Evolutionary conservation across 2,888 invertebrate species (phyloP), one percentile per base, ranked within the genome.

Genomic region (Lottia scabra): DNA sequence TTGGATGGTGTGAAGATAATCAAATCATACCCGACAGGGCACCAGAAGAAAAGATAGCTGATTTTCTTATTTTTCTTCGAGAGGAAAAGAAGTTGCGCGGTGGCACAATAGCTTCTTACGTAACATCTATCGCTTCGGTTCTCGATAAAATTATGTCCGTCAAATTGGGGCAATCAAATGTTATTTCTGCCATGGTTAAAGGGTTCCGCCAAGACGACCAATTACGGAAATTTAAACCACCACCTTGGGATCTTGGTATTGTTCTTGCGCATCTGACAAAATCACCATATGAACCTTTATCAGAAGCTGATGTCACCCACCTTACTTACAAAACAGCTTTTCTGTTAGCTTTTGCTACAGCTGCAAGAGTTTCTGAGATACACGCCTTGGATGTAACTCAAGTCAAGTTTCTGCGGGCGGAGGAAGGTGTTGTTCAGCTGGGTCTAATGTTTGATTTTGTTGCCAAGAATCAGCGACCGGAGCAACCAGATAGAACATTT

Each of bases 71-170:
- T 1, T 38, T 30, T 38, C 64, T 64, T 23, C 64, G 64, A 26
- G 15, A 64, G 27, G 0, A n/a, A 10, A 15, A 30, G 27, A 64
- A 64, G 26, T 38, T 64, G 16, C 26, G 26, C 8, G 27, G 38
- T 64, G 64, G 64, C 5, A 64, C 64, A 23, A 64, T 64, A 43
- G 64, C 64, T n/a, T 26, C 64, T n/a, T 64, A 64, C 16, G 38
- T 64, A 16, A 26, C 38, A 16, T 38, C 64, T 26, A 23, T 64
- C 27, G 38, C 64, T n/a, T n/a, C n/a, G n/a, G n/a, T n/a, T n/a
- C n/a, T n/a, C n/a, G n/a, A n/a, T n/a, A n/a, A n/a, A n/a, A n/a
- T n/a, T n/a, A n/a, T n/a, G n/a, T n/a, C n/a, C n/a, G n/a, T n/a
- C n/a, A n/a, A n/a, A n/a, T n/a, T n/a, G n/a, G n/a, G n/a, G n/a